Base-by-base conservation (phyloP, 2,888 invertebrate species). In the Pseudeuparius sepicola region DNA sequence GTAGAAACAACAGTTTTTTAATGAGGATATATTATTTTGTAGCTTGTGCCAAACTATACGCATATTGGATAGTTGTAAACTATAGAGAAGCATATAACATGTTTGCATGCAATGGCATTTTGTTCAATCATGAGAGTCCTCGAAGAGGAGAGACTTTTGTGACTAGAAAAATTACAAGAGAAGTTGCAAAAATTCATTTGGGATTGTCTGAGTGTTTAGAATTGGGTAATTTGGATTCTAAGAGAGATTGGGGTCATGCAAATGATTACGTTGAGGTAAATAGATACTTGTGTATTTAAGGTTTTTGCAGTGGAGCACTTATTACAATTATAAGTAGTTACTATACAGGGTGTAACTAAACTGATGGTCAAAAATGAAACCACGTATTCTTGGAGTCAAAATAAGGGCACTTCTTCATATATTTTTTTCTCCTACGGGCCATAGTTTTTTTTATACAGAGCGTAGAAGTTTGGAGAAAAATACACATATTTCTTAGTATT, bases 221-320 rank as follows among this genome's bases (percentile, higher is more conserved):
- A 58, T 67, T 99, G 38, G 98, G 98, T 11, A 94, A 93, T 60
- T 65, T 98, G 53, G 93, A 96, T 61, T 85, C 97, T 10, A 82
- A 85, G 58, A 71, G 98, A 52, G 98, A 99, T 63, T 99, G 98
- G 98, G 98, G 98, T 4, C 92, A 92, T 62, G 92, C 92, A 2
- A 85, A 78, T 62, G 96, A 96, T 64, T 96, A 93, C 60, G 87
- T 96, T 4, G 87, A 93, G 73, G 87, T 86, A 56, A 55, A 55
- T 4, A 17, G n/a, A 16, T 30, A 24, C 32, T 9, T 9, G 7
- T 35, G 16, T 27, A 15, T n/a, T 14, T 31, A 2, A 24, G n/a
- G n/a, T n/a, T n/a, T n/a, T n/a, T n/a, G n/a, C n/a, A n/a, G n/a
- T n/a, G n/a, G n/a, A n/a, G n/a, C n/a, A n/a, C n/a, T n/a, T n/a